Evolutionary conservation across 2,888 invertebrate species (phyloP), one percentile per base, ranked within the genome.

Genomic region (Cotesia congregata): DNA sequence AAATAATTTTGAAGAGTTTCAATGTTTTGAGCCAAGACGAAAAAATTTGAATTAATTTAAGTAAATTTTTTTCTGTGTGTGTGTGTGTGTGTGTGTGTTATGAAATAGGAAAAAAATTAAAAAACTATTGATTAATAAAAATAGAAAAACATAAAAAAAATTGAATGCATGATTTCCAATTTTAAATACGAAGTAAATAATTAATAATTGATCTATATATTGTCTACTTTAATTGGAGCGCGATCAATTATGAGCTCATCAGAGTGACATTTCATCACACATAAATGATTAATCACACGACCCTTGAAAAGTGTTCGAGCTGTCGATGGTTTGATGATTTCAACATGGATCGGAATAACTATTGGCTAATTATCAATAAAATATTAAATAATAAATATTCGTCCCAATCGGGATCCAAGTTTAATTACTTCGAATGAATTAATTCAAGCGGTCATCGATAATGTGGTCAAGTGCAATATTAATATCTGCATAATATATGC

Each of bases 141-240:
- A 30, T 30, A 30, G 3, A 30, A 30, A 30, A 30, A 3, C 3
- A 3, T 30, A 0, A 3, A 30, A 20, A n/a, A 3, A 30, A 30
- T 30, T 30, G 30, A 30, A 30, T 30, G 30, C 30, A 30, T 0
- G 3, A 30, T 30, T 30, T 30, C 30, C 3, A 40, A 67, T 40
- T 5, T 40, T n/a, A 12, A 67, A 12, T 39, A 15, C 5, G 12
- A 50, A 9, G 50, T 59, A 50, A 67, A 61, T 12, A 71, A 61
- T 39, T 75, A 67, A 39, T 60, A 41, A 41, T 9, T 12, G 60
- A 50, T 64, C 15, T 67, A 67, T 75, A 60, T 70, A 50, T 7
- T 41, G 62, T 67, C 67, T 71, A 40, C 30, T 60, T 9, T 17
- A 75, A 75, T 59, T 75, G 39, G 71, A 71, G 67, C 75, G 39